These are phyloP conservation scores for Eilema caniola DNA, from an alignment of 2,888 invertebrate species.

Conservation along the genomic window DNA sequence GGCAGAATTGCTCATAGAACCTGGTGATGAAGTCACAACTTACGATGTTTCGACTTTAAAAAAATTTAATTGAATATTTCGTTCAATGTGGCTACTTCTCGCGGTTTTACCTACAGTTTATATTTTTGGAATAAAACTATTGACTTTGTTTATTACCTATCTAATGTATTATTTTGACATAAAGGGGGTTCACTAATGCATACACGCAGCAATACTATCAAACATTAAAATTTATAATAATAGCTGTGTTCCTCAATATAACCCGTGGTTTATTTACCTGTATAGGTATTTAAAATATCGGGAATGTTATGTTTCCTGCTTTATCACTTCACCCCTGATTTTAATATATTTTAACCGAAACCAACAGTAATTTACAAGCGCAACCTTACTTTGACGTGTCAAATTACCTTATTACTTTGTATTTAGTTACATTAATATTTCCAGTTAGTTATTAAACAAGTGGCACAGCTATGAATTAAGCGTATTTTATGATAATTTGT, in stretches of 20 bases:
- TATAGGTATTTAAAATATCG: background rate
- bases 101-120: no score
- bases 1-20: no score
- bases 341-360: background rate
- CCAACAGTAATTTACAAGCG: background rate
- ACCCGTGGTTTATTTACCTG: background rate
- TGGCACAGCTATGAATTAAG: slow-evolving; percentile 13
- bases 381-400: background rate
- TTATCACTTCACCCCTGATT: background rate
- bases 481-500: slow-evolving; percentile 34
- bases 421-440: slow-evolving; percentile 6
- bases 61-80: no score
- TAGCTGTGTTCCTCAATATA: background rate
- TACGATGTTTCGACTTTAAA: no score
- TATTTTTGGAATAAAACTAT: no score
- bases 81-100: no score
- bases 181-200: no score
- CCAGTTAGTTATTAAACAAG: slow-evolving; percentile 12
- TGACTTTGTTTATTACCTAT: no score
- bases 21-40: background rate
- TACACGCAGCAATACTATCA: no score
- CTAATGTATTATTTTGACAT: no score
- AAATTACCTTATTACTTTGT: background rate
- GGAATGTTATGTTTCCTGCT: background rate
- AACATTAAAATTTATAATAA: background rate